Conservation (phyloP, 1,140 invertebrate species). For the Anthonomus grandis region DNA sequence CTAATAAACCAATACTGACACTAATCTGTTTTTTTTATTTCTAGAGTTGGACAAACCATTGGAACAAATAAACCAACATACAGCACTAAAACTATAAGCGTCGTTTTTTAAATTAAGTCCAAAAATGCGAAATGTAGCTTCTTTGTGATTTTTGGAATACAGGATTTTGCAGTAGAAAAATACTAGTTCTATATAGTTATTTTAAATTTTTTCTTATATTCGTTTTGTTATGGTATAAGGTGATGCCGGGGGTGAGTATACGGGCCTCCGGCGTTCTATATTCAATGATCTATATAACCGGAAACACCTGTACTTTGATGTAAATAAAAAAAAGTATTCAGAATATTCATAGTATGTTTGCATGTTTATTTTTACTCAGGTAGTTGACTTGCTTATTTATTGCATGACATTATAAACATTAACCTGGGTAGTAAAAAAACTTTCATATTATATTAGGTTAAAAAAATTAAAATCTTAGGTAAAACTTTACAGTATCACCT, state of each 20-base stretch:
- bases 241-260: conserved; percentile 28
- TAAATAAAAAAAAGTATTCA: conserved; percentile 39
- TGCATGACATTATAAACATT: not conserved
- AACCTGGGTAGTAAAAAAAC: not conserved
- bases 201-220: conserved; percentile 14
- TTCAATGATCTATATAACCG: conserved; percentile 13
- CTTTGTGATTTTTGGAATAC: conserved; percentile 44
- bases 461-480: too few relatives aligned
- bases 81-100: conserved; percentile 37
- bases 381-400: conserved; percentile 26
- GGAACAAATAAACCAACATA: conserved; percentile 41
- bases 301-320: conserved; percentile 34
- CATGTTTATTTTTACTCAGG: conserved; percentile 37
- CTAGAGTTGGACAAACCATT: conserved; percentile 44
- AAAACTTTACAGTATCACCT: too few relatives aligned
- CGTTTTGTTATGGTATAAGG: conserved; percentile 30
- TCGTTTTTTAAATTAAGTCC: conserved; percentile 40
- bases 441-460: too few relatives aligned
- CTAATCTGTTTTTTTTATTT: conserved; percentile 26
- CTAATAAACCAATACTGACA: not conserved
- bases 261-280: conserved; percentile 21
- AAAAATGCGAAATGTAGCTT: conserved; percentile 43
- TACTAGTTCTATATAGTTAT: conserved; percentile 30
- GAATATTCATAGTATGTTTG: conserved; percentile 41
- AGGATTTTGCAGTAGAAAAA: conserved; percentile 31